Evolutionary conservation across 2,888 invertebrate species (phyloP), one percentile per base, ranked within the genome.

Genomic region (Trissolcus brochymenae): DNA sequence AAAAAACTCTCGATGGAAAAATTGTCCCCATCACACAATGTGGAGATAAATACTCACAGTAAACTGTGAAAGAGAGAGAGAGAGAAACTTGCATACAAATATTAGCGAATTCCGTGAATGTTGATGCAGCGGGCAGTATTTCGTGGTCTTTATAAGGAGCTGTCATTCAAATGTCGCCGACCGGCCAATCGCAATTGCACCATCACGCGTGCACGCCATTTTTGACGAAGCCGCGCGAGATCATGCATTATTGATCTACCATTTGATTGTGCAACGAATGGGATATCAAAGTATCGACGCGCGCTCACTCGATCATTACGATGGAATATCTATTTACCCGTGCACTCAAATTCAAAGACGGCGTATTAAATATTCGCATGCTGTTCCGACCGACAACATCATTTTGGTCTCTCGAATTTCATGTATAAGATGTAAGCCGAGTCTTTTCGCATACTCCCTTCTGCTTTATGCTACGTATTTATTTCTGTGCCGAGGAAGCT

Each of bases 261-360:
- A 50, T 76, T 71, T 71, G 71, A 76, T 76, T 76, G 76, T 62
- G 71, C 71, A 72, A 76, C 76, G 76, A 71, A 76, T 76, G 66
- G 59, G 62, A 76, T 76, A 76, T 76, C 76, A 76, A 71, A 76
- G 71, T 66, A 71, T 76, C 71, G 60, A 76, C 76, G 76, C 68
- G 67, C 70, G 70, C 65, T 61, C 61, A 56, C 49, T 70, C 70
- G 76, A 66, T 66, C 76, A 71, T 76, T 76, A 71, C 70, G 70
- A 71, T 14, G 61, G 61, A 53, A 66, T 76, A 65, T 70, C 35
- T 35, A 35, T 35, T 65, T 66, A 66, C 51, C 65, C 43, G 14
- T n/a, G 70, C 25, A 49, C 60, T 49, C 46, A 35, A 35, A 35
- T 35, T 35, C 35, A 55, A 57, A 59, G 65, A 50, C 51, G 56